These are phyloP conservation scores for Ageneiosus marmoratus DNA, from an alignment of 2,113 vertebrate species.

Conservation along the genomic window DNA sequence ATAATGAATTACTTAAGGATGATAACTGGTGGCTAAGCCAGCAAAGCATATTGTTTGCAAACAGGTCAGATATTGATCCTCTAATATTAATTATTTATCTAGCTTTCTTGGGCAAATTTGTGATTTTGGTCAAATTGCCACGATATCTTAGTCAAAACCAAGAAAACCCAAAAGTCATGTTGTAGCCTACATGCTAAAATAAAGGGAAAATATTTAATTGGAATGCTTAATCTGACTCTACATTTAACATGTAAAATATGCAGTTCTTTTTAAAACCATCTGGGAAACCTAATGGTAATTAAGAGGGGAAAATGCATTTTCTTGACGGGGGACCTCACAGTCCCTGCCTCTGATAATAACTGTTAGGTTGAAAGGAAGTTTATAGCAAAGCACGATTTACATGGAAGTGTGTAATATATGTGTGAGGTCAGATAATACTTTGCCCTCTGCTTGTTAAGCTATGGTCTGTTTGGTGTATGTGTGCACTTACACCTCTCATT, in stretches of 20 bases:
- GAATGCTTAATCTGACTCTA: neutral
- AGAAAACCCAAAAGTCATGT: neutral
- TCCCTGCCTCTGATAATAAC: neutral
- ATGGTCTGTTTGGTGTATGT: neutral
- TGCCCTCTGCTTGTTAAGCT: conserved; percentile 25
- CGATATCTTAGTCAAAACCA: neutral
- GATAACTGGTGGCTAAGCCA: neutral
- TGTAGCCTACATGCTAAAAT: neutral
- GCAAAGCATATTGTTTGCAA: neutral
- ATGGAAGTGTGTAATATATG: neutral
- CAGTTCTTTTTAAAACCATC: neutral
- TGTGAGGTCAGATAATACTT: conserved; percentile 13
- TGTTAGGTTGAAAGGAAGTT: neutral
- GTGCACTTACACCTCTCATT: neutral
- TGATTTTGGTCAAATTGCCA: neutral
- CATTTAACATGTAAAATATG: neutral
- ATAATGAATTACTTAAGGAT: neutral
- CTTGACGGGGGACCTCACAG: neutral
- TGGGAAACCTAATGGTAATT: neutral
- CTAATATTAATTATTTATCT: neutral
- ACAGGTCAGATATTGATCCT: neutral
- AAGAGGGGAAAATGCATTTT: neutral
- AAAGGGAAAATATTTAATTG: neutral
- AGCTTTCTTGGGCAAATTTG: neutral
- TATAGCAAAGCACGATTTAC: conserved; percentile 20